phyloP scores from a whole-genome alignment of 1,140 invertebrate genomes.

The Manduca sexta region DNA sequence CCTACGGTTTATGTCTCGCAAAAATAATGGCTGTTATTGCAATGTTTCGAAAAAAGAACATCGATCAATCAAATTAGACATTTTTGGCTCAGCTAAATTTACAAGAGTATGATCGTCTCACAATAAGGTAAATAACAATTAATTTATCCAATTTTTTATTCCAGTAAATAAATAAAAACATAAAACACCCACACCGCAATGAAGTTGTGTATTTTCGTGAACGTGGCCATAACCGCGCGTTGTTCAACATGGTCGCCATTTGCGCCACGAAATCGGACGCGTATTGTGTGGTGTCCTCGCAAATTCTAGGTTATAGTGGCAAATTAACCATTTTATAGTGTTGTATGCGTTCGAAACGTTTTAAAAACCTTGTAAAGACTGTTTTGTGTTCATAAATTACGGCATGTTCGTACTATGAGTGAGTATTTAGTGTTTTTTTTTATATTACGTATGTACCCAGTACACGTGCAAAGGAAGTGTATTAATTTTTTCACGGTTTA shows the following conservation, averaged over 20 bases:
- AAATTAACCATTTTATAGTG: conserved; percentile 24
- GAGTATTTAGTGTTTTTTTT: conserved; percentile 29
- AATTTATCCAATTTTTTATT: conserved; percentile 14
- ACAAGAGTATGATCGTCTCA: conserved; percentile 61
- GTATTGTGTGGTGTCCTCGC: conserved; percentile 36
- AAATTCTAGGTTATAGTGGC: conserved; percentile 60
- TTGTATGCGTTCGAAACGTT: conserved; percentile 10
- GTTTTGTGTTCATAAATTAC: not conserved
- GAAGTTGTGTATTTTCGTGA: conserved; percentile 46
- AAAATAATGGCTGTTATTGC: not conserved
- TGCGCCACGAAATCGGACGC: conserved; percentile 49
- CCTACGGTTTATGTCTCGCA: too few relatives aligned
- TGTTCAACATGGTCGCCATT: conserved; percentile 61
- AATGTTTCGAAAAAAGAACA: conserved; percentile 3
- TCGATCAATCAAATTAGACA: conserved; percentile 4
- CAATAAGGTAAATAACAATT: conserved; percentile 43
- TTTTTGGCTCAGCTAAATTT: conserved; percentile 62
- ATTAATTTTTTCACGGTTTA: not conserved
- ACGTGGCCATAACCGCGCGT: conserved; percentile 19
- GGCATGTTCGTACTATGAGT: conserved; percentile 35
- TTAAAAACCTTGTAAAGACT: not conserved
- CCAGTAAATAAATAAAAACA: conserved; percentile 10
- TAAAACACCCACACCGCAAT: conserved; percentile 29
- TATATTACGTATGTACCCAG: conserved; percentile 3
- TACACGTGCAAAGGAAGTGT: not conserved